A percentile compares a stretch with the other conserved stretches of the same genome.
Evolutionary conservation across 2,113 vertebrate species (phyloP).

Genomic region (Heptranchias perlo): DNA sequence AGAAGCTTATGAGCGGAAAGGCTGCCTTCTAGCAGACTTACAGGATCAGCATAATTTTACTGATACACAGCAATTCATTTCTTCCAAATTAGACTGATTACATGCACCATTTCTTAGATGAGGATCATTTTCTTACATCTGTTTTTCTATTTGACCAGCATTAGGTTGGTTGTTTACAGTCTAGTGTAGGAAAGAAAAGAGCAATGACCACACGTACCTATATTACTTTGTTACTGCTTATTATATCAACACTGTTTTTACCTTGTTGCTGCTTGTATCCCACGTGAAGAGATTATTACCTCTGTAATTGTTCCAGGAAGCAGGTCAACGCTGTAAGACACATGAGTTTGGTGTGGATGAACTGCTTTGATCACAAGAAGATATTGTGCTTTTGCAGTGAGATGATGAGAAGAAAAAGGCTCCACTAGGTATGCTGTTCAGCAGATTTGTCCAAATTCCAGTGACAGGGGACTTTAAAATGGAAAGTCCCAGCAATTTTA

Average conservation of each 20-base stretch:
- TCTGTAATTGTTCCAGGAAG: not conserved
- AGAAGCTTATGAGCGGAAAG: not conserved
- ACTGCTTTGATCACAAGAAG: not conserved
- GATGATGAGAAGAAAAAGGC: not conserved
- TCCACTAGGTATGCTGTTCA: not conserved
- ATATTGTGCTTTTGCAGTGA: not conserved
- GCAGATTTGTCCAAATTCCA: conserved; percentile 2
- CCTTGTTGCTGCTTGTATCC: not conserved
- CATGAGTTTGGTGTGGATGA: not conserved
- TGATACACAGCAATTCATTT: not conserved
- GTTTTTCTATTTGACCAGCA: not conserved
- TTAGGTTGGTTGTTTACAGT: not conserved
- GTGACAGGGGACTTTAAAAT: not conserved
- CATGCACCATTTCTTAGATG: not conserved
- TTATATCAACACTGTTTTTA: not conserved
- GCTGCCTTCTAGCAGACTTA: not conserved
- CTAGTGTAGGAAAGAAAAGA: not conserved
- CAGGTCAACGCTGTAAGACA: not conserved
- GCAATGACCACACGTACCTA: not conserved
- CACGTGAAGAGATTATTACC: not conserved
- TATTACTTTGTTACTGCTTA: not conserved
- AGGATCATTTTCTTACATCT: not conserved
- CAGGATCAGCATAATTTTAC: not conserved
- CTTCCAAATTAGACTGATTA: not conserved
- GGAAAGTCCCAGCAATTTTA: conserved; percentile 5